Percentiles rank a stretch among this genome's conserved stretches.
Evolutionary conservation across 2,113 vertebrate genomes (phyloP).

Genomic region (Calidris pygmaea): DNA sequence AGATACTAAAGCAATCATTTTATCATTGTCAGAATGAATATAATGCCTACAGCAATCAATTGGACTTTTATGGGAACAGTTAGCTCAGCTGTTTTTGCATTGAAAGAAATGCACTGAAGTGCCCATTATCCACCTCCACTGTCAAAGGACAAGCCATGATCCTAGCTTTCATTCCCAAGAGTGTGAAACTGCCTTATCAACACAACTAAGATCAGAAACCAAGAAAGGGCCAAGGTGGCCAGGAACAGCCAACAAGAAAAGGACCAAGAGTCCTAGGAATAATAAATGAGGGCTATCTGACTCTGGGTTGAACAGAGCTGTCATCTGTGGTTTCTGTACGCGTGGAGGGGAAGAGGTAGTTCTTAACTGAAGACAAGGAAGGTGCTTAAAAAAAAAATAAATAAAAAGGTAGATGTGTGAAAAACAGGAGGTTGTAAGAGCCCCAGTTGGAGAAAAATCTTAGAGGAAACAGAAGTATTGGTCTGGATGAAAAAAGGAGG

Average conservation of each 20-base stretch:
- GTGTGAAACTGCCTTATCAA: neutral
- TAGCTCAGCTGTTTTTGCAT: constrained; percentile 45
- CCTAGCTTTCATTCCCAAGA: neutral
- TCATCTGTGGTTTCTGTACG: neutral
- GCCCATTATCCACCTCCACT: constrained; percentile 24
- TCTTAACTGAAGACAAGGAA: neutral
- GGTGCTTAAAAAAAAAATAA: too few species aligned
- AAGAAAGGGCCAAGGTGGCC: neutral
- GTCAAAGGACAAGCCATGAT: constrained; percentile 2
- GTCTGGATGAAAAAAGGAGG: neutral
- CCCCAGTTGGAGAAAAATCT: neutral
- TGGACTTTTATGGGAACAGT: constrained; percentile 53
- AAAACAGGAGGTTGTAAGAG: neutral
- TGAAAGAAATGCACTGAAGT: constrained; percentile 7
- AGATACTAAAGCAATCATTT: constrained; percentile 62
- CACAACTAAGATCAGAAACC: neutral
- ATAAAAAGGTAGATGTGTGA: fast-evolving
- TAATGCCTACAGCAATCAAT: constrained; percentile 56
- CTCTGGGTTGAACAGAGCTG: neutral
- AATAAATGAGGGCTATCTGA: neutral
- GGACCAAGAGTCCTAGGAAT: neutral
- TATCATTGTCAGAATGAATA: constrained; percentile 66
- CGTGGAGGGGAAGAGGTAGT: neutral
- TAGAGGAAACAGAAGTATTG: neutral
- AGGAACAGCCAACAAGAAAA: neutral